These are phyloP conservation scores for Fringilla coelebs DNA, from an alignment of 2,797 vertebrate genomes.

Conservation along the genomic window DNA sequence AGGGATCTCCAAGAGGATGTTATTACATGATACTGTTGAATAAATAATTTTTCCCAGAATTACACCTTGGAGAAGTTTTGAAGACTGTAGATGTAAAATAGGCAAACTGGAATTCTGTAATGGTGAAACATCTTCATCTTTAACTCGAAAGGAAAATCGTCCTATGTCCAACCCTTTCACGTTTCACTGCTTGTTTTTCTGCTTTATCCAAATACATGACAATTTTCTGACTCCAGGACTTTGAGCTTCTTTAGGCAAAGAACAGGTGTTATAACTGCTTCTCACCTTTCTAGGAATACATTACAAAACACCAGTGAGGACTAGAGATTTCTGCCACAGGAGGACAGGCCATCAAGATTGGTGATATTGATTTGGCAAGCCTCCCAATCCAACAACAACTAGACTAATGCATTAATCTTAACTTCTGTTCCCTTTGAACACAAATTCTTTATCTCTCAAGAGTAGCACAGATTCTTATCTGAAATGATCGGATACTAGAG, in stretches of 20 bases:
- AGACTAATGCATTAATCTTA: neutral
- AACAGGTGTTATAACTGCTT: neutral
- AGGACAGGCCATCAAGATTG: neutral
- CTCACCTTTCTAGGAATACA: neutral
- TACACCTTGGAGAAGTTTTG: neutral
- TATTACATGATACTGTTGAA: neutral
- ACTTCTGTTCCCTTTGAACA: neutral
- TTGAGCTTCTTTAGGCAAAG: neutral
- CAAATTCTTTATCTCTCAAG: neutral
- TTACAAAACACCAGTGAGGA: neutral
- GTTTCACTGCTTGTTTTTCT: neutral
- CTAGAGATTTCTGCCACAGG: neutral
- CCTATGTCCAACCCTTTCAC: neutral
- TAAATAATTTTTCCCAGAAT: neutral
- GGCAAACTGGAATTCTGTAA: neutral
- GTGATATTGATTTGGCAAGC: neutral
- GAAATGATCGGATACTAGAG: neutral
- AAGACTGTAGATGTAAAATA: neutral
- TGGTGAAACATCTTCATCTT: neutral
- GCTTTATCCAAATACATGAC: neutral
- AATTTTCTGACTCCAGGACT: neutral
- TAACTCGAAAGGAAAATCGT: neutral
- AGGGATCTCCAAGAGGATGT: neutral
- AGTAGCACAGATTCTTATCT: neutral
- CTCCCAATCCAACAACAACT: neutral